A percentile compares a stretch with the other conserved stretches of the same genome.
Evolutionary conservation across 2,888 invertebrate genomes (phyloP).

Genomic region (Trypoxylon attenuatum): DNA sequence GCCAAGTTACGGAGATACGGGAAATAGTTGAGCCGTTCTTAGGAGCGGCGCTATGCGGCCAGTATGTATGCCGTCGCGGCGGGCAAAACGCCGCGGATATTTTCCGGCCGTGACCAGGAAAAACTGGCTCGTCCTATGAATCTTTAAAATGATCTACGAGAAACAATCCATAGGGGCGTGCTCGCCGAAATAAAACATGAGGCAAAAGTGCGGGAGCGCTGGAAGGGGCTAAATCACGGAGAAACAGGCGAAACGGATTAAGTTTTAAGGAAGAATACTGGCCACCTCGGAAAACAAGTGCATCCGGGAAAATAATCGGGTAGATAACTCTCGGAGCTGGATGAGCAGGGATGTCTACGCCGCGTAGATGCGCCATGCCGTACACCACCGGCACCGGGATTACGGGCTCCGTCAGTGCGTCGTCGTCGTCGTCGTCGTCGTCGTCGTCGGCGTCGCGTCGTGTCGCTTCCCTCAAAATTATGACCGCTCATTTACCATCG

Average conservation of each 20-base stretch:
- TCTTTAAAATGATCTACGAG: slow-evolving; percentile 35
- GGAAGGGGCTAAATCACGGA: slow-evolving; percentile 22
- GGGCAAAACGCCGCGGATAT: not conserved
- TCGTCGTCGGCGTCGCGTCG: too few species aligned
- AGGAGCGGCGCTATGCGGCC: too few species aligned
- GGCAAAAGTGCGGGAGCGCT: not conserved
- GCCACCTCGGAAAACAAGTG: not conserved
- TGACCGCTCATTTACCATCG: slow-evolving; percentile 63
- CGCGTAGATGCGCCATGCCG: slow-evolving; percentile 1
- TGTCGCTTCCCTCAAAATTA: slow-evolving; percentile 64
- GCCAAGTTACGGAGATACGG: not conserved
- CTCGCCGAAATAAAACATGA: slow-evolving; percentile 26
- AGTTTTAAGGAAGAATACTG: slow-evolving; percentile 15
- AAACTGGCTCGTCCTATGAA: slow-evolving; percentile 27
- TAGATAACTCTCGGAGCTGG: slow-evolving; percentile 19
- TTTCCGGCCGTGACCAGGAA: not conserved
- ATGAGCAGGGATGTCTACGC: too few species aligned
- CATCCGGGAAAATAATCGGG: slow-evolving; percentile 16
- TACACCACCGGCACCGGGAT: too few species aligned
- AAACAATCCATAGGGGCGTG: slow-evolving; percentile 34
- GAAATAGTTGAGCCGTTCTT: not conserved
- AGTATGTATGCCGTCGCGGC: slow-evolving; percentile 11
- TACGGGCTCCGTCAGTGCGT: slow-evolving; percentile 53
- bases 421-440: too few species aligned
- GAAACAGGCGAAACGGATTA: slow-evolving; percentile 18